Evolutionary conservation across 2,113 vertebrate species (phyloP).

Genomic region (Monopterus albus): DNA sequence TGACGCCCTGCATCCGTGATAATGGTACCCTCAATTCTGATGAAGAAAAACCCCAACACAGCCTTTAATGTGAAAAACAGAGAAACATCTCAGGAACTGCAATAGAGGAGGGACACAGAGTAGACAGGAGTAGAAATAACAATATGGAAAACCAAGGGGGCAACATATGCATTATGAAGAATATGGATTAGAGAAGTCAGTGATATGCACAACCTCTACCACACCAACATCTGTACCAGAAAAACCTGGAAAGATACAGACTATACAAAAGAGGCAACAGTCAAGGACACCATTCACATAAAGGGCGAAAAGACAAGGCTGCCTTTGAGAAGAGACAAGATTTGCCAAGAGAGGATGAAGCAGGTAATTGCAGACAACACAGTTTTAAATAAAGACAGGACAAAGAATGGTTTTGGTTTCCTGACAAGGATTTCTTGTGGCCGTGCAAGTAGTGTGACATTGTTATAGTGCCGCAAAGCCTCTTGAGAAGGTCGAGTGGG

Average conservation of each 20-base stretch:
- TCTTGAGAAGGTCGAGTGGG: background rate
- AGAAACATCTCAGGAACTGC: too few relatives aligned
- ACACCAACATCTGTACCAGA: too few relatives aligned
- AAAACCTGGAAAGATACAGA: background rate
- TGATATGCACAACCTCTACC: too few relatives aligned
- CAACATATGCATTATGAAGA: background rate
- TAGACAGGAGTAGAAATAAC: background rate
- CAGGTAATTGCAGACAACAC: slow-evolving; percentile 24
- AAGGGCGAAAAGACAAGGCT: slow-evolving; percentile 1
- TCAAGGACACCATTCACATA: background rate
- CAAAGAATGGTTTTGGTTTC: background rate
- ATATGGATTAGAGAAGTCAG: background rate
- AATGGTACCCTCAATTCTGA: background rate
- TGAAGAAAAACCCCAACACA: background rate
- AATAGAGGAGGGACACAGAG: background rate
- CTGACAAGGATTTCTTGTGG: slow-evolving; percentile 18
- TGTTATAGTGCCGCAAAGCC: background rate
- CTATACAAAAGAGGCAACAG: background rate
- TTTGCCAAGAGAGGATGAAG: slow-evolving; percentile 13
- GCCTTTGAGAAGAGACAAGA: slow-evolving; percentile 11
- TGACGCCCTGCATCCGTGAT: too few relatives aligned
- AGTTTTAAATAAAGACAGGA: slow-evolving; percentile 17
- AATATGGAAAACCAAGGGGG: background rate
- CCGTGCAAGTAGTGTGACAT: background rate
- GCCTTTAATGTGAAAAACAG: background rate